Percentiles rank a stretch among this genome's conserved stretches.
Conservation (phyloP, 2,888 invertebrate genomes). For the Tanypteryx hageni region DNA sequence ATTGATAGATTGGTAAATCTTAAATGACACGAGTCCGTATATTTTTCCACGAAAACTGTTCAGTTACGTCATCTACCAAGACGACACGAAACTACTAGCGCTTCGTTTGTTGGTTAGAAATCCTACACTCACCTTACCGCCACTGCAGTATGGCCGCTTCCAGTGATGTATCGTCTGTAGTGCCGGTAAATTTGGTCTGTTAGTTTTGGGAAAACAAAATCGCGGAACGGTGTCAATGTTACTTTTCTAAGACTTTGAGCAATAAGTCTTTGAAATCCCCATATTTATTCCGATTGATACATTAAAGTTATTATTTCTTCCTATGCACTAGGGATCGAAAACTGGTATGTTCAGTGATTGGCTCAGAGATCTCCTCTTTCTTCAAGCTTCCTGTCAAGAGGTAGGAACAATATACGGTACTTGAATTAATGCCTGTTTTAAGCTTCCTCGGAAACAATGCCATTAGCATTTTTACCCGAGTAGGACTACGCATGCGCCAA, state of each 20-base stretch:
- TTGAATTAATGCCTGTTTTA: slow-evolving; percentile 65
- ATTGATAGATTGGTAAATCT: background rate
- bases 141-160: slow-evolving; percentile 66
- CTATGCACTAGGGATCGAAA: slow-evolving; percentile 71
- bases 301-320: slow-evolving; percentile 58
- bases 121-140: slow-evolving; percentile 64
- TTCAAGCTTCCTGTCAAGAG: slow-evolving; percentile 85
- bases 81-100: slow-evolving; percentile 49
- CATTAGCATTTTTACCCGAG: slow-evolving; percentile 59
- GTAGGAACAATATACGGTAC: slow-evolving; percentile 81
- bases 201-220: slow-evolving; percentile 47
- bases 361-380: slow-evolving; percentile 80
- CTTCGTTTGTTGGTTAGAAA: slow-evolving; percentile 62
- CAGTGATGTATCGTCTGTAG: slow-evolving; percentile 64
- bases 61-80: slow-evolving; percentile 57
- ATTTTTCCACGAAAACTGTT: slow-evolving; percentile 44
- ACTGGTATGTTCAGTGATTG: slow-evolving; percentile 81
- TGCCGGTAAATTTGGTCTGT: slow-evolving; percentile 63
- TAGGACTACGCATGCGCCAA: slow-evolving; percentile 59
- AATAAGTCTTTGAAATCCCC: slow-evolving; percentile 50
- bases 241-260: slow-evolving; percentile 47
- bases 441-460: slow-evolving; percentile 46
- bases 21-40: slow-evolving; percentile 28
- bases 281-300: slow-evolving; percentile 39
- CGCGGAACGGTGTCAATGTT: slow-evolving; percentile 46